These are phyloP conservation scores for Steinernema khuongi DNA, from an alignment of 1,140 invertebrate genomes.

Conservation along the genomic window DNA sequence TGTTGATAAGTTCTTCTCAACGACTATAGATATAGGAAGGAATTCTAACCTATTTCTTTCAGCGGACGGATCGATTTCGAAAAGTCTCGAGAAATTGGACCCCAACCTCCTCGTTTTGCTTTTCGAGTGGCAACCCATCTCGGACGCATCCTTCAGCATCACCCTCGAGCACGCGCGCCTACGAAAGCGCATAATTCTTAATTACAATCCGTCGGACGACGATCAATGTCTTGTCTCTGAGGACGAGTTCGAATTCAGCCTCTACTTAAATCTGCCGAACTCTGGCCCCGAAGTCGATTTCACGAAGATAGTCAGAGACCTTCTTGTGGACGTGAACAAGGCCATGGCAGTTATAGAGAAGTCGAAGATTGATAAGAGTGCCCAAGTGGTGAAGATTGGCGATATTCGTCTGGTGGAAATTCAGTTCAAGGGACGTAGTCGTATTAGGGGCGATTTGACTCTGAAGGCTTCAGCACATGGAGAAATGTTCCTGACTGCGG, in stretches of 20 bases:
- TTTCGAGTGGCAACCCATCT: neutral
- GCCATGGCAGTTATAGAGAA: constrained; percentile 65
- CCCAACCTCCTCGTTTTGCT: neutral
- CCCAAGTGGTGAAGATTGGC: constrained; percentile 24
- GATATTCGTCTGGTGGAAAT: constrained; percentile 69
- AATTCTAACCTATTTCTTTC: too few relatives aligned
- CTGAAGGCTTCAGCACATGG: constrained; percentile 76
- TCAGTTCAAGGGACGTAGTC: constrained; percentile 70
- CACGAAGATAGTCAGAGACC: constrained; percentile 71
- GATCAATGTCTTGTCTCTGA: constrained; percentile 39
- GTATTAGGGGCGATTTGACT: constrained; percentile 73
- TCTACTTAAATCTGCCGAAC: neutral
- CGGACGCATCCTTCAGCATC: neutral
- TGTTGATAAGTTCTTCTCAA: neutral
- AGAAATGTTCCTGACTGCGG: constrained; percentile 82
- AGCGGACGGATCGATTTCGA: neutral
- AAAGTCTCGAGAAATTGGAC: neutral
- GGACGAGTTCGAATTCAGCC: constrained; percentile 16
- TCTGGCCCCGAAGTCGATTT: neutral
- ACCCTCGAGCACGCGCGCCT: neutral
- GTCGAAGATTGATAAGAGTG: constrained; percentile 45
- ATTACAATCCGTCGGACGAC: constrained; percentile 34
- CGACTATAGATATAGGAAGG: too few relatives aligned
- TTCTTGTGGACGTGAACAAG: constrained; percentile 85
- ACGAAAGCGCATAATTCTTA: constrained; percentile 22